phyloP scores from a whole-genome alignment of 2,113 vertebrate species.

The Circaetus cinerascens region DNA sequence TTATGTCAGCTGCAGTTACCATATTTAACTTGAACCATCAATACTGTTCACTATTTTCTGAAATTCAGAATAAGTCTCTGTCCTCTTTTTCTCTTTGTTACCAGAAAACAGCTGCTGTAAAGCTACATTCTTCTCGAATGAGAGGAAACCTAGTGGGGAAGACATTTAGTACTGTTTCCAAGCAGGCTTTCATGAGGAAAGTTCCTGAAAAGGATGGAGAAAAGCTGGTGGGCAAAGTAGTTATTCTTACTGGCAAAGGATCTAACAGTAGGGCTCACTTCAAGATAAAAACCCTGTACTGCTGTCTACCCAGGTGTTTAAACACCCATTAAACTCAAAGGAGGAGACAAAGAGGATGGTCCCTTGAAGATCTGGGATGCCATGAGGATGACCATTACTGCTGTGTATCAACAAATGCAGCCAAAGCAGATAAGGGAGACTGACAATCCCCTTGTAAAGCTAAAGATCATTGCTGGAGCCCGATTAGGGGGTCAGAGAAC shows the following conservation, averaged over 20 bases:
- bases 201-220: neutral
- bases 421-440: neutral
- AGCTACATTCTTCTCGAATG: neutral
- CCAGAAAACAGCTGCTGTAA: neutral
- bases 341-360: neutral
- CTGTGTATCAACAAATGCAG: neutral
- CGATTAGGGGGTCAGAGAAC: neutral
- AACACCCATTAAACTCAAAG: neutral
- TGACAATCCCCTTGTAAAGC: neutral
- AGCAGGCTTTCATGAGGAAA: neutral
- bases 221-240: neutral
- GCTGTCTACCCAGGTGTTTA: neutral
- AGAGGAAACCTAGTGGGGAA: neutral
- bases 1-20: neutral
- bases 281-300: neutral
- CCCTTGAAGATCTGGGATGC: neutral
- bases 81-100: neutral
- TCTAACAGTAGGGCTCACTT: neutral
- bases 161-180: neutral
- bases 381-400: neutral
- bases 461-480: neutral
- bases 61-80: neutral
- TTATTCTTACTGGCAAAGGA: neutral
- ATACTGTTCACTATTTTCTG: neutral
- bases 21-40: neutral